Conservation (phyloP, 2,797 vertebrate genomes). For the Tarsius wallacei region DNA sequence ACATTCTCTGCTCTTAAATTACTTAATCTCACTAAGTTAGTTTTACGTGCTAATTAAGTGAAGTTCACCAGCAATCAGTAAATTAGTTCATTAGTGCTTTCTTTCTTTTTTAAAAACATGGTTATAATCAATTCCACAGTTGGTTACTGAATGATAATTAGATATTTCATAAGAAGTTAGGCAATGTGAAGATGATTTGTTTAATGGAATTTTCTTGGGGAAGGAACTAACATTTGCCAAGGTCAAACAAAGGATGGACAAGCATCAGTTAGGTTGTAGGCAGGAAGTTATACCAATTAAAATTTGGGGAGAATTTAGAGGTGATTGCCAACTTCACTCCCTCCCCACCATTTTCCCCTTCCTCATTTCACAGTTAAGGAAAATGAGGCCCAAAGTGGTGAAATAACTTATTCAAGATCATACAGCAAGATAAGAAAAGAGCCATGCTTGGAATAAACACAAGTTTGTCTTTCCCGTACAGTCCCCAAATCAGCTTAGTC, state of each 20-base stretch:
- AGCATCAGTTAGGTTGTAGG: neutral
- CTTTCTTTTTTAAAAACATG: neutral
- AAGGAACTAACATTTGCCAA: neutral
- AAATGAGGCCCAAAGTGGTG: neutral
- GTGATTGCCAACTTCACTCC: neutral
- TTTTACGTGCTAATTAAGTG: neutral
- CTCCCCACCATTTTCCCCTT: neutral
- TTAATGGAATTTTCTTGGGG: neutral
- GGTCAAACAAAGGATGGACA: neutral
- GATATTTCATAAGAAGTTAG: slow-evolving; percentile 13
- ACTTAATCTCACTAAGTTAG: neutral
- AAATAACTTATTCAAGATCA: neutral
- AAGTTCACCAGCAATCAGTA: neutral
- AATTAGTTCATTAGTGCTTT: neutral
- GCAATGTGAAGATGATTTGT: neutral
- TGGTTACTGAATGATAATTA: neutral
- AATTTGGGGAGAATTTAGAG: neutral
- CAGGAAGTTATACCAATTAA: neutral
- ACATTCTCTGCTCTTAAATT: neutral
- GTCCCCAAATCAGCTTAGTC: neutral
- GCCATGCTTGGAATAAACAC: neutral
- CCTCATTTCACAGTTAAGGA: neutral
- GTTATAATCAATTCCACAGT: neutral
- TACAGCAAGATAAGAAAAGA: neutral
- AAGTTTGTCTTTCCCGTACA: neutral